Evolutionary conservation across 1,140 invertebrate species (phyloP), one percentile per base, ranked within the genome.

Genomic region (Tenebrio molitor): DNA sequence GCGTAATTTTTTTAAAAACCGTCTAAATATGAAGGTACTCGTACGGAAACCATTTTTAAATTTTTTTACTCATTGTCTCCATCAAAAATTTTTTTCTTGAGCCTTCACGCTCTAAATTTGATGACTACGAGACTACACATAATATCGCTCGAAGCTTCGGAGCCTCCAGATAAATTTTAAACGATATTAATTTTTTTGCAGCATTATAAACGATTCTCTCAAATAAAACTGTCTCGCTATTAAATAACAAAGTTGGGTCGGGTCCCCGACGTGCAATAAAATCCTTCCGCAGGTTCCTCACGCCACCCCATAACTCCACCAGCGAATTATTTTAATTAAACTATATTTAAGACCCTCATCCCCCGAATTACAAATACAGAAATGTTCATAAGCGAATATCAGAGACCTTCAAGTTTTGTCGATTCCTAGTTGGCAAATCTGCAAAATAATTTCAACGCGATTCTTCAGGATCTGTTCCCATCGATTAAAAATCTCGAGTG

Each of bases 301-400:
- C 4, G 29, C 29, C 29, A 33, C 8, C n/a, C 36, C 36, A 39
- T 39, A 39, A 39, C 36, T 39, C 36, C 36, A 39, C 7, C 36
- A 39, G 5, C 5, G 36, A 39, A 39, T 39, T 39, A 39, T 12
- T 39, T 39, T 39, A 39, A 39, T 39, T 39, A 39, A 39, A 39
- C 36, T 39, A 39, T 12, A 39, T 12, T 39, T 12, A 39, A 7
- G 36, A 39, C n/a, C 36, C 5, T 39, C 6, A 39, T 12, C 36
- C n/a, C 3, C 25, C 8, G 25, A 4, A 29, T 8, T 29, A 29
- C 36, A 39, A 39, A 39, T 39, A 7, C 36, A 39, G n/a, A 39
- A 39, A 12, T 12, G 36, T 39, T 39, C 36, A 12, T 39, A 39
- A 39, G 4, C 4, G 36, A 39, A 12, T 12, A 12, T 39, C 12